Evolutionary conservation across 2,797 vertebrate genomes (phyloP).

Genomic region (Argya squamiceps): DNA sequence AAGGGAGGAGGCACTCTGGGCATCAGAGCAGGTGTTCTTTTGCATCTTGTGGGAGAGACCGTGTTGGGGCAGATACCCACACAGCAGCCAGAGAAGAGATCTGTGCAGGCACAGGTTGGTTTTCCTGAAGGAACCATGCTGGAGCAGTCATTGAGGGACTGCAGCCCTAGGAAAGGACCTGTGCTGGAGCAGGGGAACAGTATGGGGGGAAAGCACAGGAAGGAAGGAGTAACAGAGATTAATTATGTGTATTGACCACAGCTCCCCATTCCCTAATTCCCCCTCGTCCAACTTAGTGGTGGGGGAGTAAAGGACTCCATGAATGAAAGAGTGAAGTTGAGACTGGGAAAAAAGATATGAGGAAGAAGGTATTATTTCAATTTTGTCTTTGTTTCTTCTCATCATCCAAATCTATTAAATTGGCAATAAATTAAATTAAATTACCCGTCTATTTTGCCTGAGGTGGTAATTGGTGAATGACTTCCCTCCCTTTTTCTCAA

Average conservation of each 20-base stretch:
- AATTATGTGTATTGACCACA: neutral
- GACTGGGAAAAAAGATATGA: neutral
- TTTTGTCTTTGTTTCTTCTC: neutral
- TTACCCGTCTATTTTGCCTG: neutral
- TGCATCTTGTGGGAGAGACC: neutral
- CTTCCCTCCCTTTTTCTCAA: neutral
- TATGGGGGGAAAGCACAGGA: neutral
- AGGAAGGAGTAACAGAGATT: neutral
- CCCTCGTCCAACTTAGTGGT: rapidly evolving
- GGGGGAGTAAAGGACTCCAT: neutral
- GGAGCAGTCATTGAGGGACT: neutral
- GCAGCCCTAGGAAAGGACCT: neutral
- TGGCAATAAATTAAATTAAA: neutral
- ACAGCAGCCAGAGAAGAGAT: neutral
- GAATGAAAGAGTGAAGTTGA: neutral
- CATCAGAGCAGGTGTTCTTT: neutral
- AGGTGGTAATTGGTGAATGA: neutral
- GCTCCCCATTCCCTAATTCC: rapidly evolving
- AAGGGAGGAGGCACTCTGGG: neutral
- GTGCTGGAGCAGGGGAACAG: neutral
- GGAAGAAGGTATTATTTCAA: neutral
- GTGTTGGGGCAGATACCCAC: neutral
- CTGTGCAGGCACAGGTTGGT: neutral
- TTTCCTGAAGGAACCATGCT: neutral
- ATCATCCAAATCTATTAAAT: neutral